Conservation (phyloP, 1,140 invertebrate species). For the Popillia japonica region DNA sequence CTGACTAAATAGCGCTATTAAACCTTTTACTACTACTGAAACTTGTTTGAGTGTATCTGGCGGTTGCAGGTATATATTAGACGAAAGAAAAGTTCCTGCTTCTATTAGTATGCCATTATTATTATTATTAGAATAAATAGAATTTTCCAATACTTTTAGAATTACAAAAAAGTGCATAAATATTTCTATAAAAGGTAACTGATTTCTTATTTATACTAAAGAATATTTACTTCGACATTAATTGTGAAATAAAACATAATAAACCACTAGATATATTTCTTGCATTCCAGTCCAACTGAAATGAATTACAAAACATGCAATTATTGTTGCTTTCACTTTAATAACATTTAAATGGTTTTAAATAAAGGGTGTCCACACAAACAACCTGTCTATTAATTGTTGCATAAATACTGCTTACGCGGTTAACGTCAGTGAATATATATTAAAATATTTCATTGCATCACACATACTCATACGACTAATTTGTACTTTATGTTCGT, state of each 20-base stretch:
- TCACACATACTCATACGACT: neutral
- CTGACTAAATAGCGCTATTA: neutral
- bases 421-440: neutral
- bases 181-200: too few relatives aligned
- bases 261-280: neutral
- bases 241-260: neutral
- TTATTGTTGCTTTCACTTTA: conserved; percentile 12
- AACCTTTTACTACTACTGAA: neutral
- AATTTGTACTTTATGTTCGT: conserved; percentile 15
- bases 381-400: conserved; percentile 1
- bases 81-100: too few relatives aligned
- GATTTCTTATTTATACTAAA: too few relatives aligned
- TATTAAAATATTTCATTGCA: conserved; percentile 1
- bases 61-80: too few relatives aligned
- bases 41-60: neutral
- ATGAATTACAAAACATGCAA: neutral
- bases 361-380: neutral
- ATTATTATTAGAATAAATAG: too few relatives aligned
- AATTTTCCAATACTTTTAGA: too few relatives aligned
- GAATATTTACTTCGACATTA: too few relatives aligned
- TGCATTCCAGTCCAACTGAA: neutral
- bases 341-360: conserved; percentile 16
- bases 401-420: neutral
- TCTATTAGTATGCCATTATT: too few relatives aligned
- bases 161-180: too few relatives aligned